phyloP scores from a whole-genome alignment of 2,797 vertebrate species.

The Oreochromis mossambicus region DNA sequence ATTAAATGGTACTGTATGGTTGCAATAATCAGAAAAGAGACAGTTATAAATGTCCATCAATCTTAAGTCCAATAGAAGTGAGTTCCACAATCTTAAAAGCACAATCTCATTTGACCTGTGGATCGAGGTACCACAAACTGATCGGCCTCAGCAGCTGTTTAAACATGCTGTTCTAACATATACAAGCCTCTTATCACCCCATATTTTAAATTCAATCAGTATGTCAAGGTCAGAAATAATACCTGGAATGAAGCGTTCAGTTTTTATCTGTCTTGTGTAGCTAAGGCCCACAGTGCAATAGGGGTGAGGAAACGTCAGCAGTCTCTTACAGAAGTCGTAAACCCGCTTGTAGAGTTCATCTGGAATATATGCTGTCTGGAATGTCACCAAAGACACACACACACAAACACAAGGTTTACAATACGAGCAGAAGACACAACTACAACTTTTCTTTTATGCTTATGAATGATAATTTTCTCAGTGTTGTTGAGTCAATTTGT shows the following conservation, averaged over 20 bases:
- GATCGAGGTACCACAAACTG: too few species aligned
- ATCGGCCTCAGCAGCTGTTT: background rate
- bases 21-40: background rate
- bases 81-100: background rate
- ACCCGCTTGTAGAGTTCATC: constrained; percentile 85
- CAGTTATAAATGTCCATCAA: background rate
- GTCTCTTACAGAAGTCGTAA: constrained; percentile 85
- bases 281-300: constrained; percentile 86
- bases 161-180: background rate
- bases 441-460: background rate
- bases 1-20: background rate
- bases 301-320: constrained; percentile 87
- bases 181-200: background rate
- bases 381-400: background rate
- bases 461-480: background rate
- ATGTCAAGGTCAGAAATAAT: background rate
- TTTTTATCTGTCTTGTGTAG: constrained; percentile 82
- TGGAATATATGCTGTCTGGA: constrained; percentile 83
- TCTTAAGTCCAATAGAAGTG: background rate
- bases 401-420: background rate
- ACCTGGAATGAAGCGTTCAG: constrained; percentile 82
- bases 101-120: background rate
- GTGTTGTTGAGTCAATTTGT: background rate
- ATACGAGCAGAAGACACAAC: background rate
- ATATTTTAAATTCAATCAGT: background rate